Percentiles rank a stretch among this genome's conserved stretches.
These are phyloP conservation scores for Apogon hyalosoma DNA, from an alignment of 2,797 vertebrate genomes.

Conservation along the genomic window DNA sequence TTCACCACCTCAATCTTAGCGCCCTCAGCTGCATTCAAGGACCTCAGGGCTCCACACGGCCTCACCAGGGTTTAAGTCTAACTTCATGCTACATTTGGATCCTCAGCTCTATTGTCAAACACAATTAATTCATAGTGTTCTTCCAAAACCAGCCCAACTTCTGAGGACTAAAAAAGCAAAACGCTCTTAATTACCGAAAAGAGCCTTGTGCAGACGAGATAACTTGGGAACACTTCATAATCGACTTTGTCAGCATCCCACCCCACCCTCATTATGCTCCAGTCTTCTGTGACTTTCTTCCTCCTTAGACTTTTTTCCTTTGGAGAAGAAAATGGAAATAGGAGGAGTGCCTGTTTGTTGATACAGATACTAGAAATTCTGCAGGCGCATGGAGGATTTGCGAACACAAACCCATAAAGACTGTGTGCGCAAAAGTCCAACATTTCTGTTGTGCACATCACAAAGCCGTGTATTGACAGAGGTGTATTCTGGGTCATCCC, in stretches of 20 bases:
- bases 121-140: conserved; percentile 72
- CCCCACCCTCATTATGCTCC: conserved; percentile 46
- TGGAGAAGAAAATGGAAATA: conserved; percentile 42
- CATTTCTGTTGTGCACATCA: conserved; percentile 34
- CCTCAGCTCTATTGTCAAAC: conserved; percentile 71
- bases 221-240: conserved; percentile 76
- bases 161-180: conserved; percentile 65
- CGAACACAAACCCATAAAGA: conserved; percentile 41
- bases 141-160: conserved; percentile 60
- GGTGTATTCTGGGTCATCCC: conserved; percentile 62
- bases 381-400: conserved; percentile 40
- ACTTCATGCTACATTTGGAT: conserved; percentile 67
- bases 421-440: conserved; percentile 23
- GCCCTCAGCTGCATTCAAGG: conserved; percentile 26
- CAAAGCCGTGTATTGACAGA: conserved; percentile 50
- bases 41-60: conserved; percentile 41
- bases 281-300: conserved; percentile 51
- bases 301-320: conserved; percentile 10
- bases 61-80: conserved; percentile 38
- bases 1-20: conserved; percentile 3
- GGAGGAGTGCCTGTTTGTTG: conserved; percentile 49
- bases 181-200: conserved; percentile 78
- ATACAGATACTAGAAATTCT: conserved; percentile 30
- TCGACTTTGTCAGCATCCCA: conserved; percentile 69
- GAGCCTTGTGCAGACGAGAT: conserved; percentile 72